Percentiles rank a stretch among this genome's conserved stretches.
phyloP scores from a whole-genome alignment of 2,797 vertebrate genomes.

The Coccyzus lansbergi region DNA sequence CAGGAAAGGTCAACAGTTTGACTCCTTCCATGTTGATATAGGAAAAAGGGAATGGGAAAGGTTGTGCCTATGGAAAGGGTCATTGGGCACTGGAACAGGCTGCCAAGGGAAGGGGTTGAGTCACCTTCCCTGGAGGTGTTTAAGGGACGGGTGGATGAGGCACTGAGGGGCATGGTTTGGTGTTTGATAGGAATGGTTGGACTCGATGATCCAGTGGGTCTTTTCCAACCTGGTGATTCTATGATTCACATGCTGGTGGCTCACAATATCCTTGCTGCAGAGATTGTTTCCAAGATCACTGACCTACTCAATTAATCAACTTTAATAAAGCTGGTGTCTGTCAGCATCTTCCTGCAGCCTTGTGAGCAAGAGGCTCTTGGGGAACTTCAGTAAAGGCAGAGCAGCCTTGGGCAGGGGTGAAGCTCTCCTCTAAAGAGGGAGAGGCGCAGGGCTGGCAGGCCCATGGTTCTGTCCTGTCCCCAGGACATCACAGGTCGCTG shows the following conservation, averaged over 20 bases:
- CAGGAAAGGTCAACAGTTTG: neutral
- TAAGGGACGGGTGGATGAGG: too few relatives aligned
- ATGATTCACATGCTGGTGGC: neutral
- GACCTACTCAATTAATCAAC: neutral
- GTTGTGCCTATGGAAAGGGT: neutral
- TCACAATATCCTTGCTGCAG: neutral
- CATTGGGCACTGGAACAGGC: too few relatives aligned
- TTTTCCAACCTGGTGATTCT: too few relatives aligned
- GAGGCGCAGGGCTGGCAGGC: neutral
- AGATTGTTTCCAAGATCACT: neutral
- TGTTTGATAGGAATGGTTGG: too few relatives aligned
- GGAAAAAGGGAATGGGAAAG: neutral
- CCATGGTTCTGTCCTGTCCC: fast-evolving
- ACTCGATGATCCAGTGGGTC: too few relatives aligned
- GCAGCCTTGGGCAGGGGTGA: neutral
- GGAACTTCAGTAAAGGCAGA: neutral
- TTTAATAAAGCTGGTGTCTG: neutral
- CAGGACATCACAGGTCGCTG: neutral
- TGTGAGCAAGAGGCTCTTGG: neutral
- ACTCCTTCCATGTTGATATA: fast-evolving
- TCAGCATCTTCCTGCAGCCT: neutral
- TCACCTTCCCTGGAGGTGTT: too few relatives aligned
- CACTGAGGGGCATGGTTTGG: too few relatives aligned
- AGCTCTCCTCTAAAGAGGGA: neutral
- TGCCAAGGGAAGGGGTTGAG: too few relatives aligned